Percentiles rank a stretch among this genome's conserved stretches.
phyloP scores from a whole-genome alignment of 2,113 vertebrate species.

The Bostrychus sinensis region DNA sequence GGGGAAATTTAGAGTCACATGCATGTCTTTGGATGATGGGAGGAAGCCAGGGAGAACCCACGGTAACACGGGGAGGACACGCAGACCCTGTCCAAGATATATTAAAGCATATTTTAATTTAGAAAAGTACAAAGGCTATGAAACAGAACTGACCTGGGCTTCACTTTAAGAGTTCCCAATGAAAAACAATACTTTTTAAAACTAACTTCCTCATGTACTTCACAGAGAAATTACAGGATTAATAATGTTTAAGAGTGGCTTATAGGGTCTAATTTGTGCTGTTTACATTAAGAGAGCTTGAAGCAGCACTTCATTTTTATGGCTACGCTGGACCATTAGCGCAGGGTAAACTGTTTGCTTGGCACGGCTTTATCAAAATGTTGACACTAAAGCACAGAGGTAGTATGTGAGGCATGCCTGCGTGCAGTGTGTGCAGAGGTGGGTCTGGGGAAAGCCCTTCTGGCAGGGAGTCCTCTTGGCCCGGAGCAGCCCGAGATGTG shows the following conservation, averaged over 20 bases:
- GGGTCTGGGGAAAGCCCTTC: conserved; percentile 80
- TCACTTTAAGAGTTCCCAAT: no score
- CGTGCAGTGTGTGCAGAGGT: conserved; percentile 60
- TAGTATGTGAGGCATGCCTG: conserved; percentile 30
- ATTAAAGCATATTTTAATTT: no score
- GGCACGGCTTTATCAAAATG: conserved; percentile 34
- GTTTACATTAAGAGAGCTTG: conserved; percentile 2
- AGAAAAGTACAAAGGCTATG: no score
- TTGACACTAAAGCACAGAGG: conserved; percentile 48
- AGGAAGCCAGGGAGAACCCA: no score
- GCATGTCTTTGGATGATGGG: no score
- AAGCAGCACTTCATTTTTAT: conserved; percentile 14
- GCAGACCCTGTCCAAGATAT: no score
- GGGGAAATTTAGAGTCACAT: no score
- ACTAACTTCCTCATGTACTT: no score
- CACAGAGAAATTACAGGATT: neutral
- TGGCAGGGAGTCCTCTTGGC: conserved; percentile 79
- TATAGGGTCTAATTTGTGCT: neutral
- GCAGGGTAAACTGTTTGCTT: conserved; percentile 22
- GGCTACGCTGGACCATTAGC: conserved; percentile 17
- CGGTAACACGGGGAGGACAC: no score
- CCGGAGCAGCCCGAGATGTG: conserved; percentile 73
- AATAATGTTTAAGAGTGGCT: no score
- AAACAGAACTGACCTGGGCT: no score
- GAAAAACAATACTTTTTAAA: no score